Conservation (phyloP, 2,113 vertebrate genomes). For the Corvus hawaiiensis region DNA sequence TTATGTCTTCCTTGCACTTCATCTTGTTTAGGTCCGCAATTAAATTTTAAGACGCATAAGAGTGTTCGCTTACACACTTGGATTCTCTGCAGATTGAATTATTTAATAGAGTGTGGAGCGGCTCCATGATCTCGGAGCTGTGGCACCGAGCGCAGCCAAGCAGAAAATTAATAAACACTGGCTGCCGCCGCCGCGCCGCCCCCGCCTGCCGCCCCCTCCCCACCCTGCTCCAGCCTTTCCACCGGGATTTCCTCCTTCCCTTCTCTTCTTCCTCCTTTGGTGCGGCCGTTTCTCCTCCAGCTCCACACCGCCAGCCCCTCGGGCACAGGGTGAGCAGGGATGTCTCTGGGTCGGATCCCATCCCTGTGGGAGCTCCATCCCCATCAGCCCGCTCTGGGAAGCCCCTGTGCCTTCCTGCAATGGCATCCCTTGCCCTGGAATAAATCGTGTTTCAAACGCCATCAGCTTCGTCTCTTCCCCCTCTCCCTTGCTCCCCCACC, state of each 20-base stretch:
- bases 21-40: slow-evolving; percentile 69
- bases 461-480: neutral
- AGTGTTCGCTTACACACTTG: slow-evolving; percentile 53
- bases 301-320: rapidly evolving
- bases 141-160: slow-evolving; percentile 53
- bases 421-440: neutral
- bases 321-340: neutral
- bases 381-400: neutral
- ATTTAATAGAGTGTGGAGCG: slow-evolving; percentile 71
- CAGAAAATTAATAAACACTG: slow-evolving; percentile 73
- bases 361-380: rapidly evolving
- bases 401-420: neutral
- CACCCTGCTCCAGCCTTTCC: neutral
- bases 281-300: rapidly evolving
- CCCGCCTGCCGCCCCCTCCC: neutral
- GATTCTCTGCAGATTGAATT: slow-evolving; percentile 69
- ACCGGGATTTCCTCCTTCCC: neutral
- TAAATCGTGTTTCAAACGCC: neutral
- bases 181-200: neutral
- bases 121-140: slow-evolving; percentile 46
- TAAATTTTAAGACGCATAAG: slow-evolving; percentile 74
- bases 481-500: neutral
- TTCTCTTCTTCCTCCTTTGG: neutral
- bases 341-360: neutral
- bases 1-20: slow-evolving; percentile 59